Evolutionary conservation across 2,113 vertebrate genomes (phyloP).

Genomic region (Engystomops pustulosus): DNA sequence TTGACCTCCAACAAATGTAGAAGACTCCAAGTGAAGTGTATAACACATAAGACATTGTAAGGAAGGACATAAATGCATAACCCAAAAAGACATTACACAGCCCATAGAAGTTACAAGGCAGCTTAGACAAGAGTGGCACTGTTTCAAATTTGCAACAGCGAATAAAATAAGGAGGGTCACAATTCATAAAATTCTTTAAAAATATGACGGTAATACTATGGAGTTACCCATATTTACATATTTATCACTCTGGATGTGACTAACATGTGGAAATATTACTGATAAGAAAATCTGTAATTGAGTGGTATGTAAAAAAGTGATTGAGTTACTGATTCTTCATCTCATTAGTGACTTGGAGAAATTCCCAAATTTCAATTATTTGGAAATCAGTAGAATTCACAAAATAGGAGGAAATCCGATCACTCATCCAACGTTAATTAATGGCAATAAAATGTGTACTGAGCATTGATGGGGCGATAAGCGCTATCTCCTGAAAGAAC

Average conservation of each 20-base stretch:
- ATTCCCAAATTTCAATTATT: slow-evolving; percentile 37
- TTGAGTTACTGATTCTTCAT: slow-evolving; percentile 8
- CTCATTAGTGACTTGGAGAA: slow-evolving; percentile 19
- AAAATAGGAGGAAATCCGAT: neutral
- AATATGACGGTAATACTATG: too few relatives aligned
- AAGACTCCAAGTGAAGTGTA: too few relatives aligned
- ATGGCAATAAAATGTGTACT: neutral
- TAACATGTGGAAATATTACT: neutral
- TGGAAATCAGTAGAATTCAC: slow-evolving; percentile 31
- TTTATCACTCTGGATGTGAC: neutral
- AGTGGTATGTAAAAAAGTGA: slow-evolving; percentile 11
- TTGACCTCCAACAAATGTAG: too few relatives aligned
- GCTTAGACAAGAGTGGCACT: neutral
- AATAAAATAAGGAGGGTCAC: too few relatives aligned
- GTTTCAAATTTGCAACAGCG: neutral
- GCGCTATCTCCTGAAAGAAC: neutral
- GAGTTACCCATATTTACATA: neutral
- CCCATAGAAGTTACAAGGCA: too few relatives aligned
- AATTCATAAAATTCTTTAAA: too few relatives aligned
- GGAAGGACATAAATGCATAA: too few relatives aligned
- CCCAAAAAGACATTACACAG: too few relatives aligned
- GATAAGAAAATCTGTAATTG: neutral
- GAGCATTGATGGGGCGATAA: slow-evolving; percentile 4
- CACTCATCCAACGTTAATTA: neutral
- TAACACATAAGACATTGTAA: too few relatives aligned